Evolutionary conservation across 2,113 vertebrate species (phyloP).

Genomic region (Malurus alboscapulatus): DNA sequence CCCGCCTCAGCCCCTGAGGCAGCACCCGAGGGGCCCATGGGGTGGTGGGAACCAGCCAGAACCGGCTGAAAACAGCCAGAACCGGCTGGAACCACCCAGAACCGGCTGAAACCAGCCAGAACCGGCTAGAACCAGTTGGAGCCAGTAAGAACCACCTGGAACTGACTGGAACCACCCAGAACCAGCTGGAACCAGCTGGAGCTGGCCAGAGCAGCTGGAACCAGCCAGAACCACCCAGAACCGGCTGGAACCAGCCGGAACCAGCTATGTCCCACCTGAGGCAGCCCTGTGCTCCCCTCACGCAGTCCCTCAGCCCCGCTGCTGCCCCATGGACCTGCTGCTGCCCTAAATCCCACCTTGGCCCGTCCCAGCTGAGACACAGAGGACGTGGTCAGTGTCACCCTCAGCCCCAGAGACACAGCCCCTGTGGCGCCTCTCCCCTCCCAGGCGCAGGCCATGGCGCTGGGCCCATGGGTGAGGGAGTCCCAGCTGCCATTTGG

Average conservation of each 20-base stretch:
- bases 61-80: fast-evolving
- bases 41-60: fast-evolving
- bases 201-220: no score
- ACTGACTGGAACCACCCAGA: neutral
- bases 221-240: neutral
- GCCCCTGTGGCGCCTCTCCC: fast-evolving
- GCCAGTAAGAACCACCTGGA: fast-evolving
- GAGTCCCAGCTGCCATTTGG: neutral
- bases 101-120: neutral
- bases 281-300: fast-evolving
- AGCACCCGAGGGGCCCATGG: neutral
- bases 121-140: fast-evolving
- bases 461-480: fast-evolving
- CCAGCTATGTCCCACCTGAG: fast-evolving
- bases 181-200: fast-evolving
- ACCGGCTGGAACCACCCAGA: neutral
- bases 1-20: fast-evolving
- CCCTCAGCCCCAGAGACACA: fast-evolving
- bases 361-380: fast-evolving
- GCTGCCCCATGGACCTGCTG: neutral
- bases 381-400: fast-evolving
- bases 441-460: fast-evolving
- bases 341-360: no score
- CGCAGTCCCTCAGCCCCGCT: fast-evolving
- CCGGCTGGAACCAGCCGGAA: fast-evolving